Evolutionary conservation across 2,113 vertebrate genomes (phyloP).

Genomic region (Carassius auratus): DNA sequence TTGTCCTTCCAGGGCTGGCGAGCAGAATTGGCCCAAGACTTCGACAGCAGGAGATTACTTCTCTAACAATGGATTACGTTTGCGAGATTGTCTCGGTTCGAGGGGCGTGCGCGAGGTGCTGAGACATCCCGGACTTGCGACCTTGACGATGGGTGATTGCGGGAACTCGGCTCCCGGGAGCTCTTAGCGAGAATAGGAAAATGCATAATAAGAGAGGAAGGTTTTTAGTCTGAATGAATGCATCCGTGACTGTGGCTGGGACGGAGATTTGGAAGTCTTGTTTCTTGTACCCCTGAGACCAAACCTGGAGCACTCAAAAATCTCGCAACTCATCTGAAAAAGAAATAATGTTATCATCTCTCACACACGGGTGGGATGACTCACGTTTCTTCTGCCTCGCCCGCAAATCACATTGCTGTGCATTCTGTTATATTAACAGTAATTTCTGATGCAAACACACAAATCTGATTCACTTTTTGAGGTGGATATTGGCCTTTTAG

Average conservation of each 20-base stretch:
- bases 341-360: constrained; percentile 46
- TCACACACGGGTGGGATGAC: constrained; percentile 22
- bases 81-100: constrained; percentile 47
- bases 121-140: constrained; percentile 28
- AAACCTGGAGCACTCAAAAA: constrained; percentile 31
- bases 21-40: constrained; percentile 35
- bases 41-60: constrained; percentile 46
- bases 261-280: constrained; percentile 28
- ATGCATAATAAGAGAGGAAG: constrained; percentile 30
- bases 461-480: constrained; percentile 20
- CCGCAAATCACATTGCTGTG: background rate
- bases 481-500: background rate
- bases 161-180: constrained; percentile 23
- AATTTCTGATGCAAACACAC: constrained; percentile 24
- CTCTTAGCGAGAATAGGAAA: constrained; percentile 33
- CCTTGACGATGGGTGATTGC: constrained; percentile 34
- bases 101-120: background rate
- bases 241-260: constrained; percentile 4
- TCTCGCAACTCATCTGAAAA: constrained; percentile 36
- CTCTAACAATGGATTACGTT: constrained; percentile 52
- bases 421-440: constrained; percentile 18
- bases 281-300: constrained; percentile 40
- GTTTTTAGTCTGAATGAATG: constrained; percentile 20
- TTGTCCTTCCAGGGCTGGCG: constrained; percentile 39
- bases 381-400: background rate